Conservation (phyloP, 2,113 vertebrate species). For the Labrus mixtus region DNA sequence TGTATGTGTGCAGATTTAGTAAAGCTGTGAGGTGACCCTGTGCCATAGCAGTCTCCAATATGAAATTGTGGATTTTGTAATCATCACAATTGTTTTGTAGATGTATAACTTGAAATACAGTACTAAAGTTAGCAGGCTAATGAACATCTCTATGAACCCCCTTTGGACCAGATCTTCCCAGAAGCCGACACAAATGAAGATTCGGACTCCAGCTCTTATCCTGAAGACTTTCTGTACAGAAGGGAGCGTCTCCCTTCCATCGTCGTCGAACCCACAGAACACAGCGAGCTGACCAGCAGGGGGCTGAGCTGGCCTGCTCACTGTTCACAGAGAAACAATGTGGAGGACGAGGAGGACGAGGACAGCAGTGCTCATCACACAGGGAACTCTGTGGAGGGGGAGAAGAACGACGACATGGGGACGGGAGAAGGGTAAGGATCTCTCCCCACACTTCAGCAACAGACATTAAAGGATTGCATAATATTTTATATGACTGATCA, state of each 20-base stretch:
- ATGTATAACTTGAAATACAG: too few relatives aligned
- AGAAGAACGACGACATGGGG: constrained; percentile 37
- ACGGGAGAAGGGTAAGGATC: constrained; percentile 42
- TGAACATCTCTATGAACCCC: not conserved
- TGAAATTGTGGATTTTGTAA: too few relatives aligned
- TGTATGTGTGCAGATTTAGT: too few relatives aligned
- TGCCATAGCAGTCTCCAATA: too few relatives aligned
- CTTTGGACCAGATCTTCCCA: constrained; percentile 75
- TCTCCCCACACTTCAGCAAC: not conserved
- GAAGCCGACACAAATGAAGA: constrained; percentile 58
- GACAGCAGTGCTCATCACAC: not conserved
- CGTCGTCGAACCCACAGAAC: constrained; percentile 80
- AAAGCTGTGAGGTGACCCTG: too few relatives aligned
- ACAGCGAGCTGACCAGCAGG: constrained; percentile 59
- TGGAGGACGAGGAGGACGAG: constrained; percentile 40
- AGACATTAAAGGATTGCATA: not conserved
- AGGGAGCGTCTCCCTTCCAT: constrained; percentile 82
- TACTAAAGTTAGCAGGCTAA: too few relatives aligned
- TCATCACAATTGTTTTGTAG: too few relatives aligned
- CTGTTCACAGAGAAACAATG: not conserved
- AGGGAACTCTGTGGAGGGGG: constrained; percentile 14
- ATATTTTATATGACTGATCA: too few relatives aligned
- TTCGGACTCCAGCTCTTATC: constrained; percentile 35
- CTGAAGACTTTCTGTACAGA: constrained; percentile 50
- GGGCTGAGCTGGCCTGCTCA: constrained; percentile 60